Evolutionary conservation across 2,113 vertebrate genomes (phyloP).

Genomic region (Trichechus manatus): DNA sequence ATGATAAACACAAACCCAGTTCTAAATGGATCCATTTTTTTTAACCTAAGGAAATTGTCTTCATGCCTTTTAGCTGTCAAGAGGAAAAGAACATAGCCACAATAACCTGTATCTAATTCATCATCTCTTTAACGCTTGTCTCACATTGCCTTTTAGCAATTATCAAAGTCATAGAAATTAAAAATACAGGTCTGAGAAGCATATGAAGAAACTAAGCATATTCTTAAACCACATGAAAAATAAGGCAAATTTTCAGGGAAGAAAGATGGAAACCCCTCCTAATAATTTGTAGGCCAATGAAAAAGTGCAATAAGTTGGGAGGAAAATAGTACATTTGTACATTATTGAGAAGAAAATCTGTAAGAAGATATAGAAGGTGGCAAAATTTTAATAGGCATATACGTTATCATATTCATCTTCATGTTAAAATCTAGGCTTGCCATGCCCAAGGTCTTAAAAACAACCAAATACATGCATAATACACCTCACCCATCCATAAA

Average conservation of each 20-base stretch:
- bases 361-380: background rate
- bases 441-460: background rate
- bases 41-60: conserved; percentile 62
- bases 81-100: conserved; percentile 38
- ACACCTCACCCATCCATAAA: background rate
- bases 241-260: background rate
- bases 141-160: background rate
- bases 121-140: conserved; percentile 45
- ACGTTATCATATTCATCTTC: background rate
- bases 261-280: background rate
- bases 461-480: background rate
- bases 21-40: conserved; percentile 69
- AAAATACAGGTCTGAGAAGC: conserved; percentile 25
- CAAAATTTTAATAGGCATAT: background rate
- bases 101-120: conserved; percentile 9
- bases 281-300: background rate
- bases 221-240: background rate
- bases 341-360: background rate
- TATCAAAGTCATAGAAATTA: conserved; percentile 33
- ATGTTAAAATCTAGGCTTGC: background rate
- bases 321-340: background rate
- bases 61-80: conserved; percentile 58
- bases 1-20: background rate
- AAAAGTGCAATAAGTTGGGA: background rate
- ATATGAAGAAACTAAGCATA: background rate